Conservation (phyloP, 2,888 invertebrate genomes). For the Dorcus parallelipipedus region DNA sequence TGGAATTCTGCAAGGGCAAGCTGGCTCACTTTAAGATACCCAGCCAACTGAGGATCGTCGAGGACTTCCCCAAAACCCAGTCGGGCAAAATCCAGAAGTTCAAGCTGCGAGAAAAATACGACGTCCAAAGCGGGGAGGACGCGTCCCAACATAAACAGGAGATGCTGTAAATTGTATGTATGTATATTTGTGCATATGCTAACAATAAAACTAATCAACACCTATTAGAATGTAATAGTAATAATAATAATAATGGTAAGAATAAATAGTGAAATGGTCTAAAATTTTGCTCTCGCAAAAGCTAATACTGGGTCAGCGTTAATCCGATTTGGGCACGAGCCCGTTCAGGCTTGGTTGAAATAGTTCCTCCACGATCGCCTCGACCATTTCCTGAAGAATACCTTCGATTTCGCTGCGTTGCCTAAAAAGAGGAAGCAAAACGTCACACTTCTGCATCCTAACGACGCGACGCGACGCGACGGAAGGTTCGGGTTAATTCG, state of each 20-base stretch:
- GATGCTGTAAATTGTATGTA: no score
- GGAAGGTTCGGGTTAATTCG: no score
- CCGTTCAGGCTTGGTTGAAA: conserved; percentile 73
- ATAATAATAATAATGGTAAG: not conserved
- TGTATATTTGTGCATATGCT: no score
- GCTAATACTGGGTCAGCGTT: conserved; percentile 11
- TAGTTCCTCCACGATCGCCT: conserved; percentile 74
- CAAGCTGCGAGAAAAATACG: conserved; percentile 48
- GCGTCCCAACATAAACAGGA: no score
- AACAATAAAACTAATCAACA: not conserved
- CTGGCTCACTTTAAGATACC: conserved; percentile 82
- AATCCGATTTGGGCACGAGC: conserved; percentile 49
- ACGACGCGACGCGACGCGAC: no score
- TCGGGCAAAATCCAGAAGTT: conserved; percentile 84
- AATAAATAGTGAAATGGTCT: conserved; percentile 7
- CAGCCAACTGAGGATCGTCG: conserved; percentile 61
- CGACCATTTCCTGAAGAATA: conserved; percentile 70
- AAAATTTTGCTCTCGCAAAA: not conserved
- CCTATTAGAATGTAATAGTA: not conserved
- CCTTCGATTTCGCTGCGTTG: conserved; percentile 61
- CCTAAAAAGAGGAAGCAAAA: conserved; percentile 50
- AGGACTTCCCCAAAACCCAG: conserved; percentile 73
- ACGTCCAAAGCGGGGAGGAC: not conserved
- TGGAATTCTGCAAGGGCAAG: conserved; percentile 62
- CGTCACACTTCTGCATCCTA: no score